Evolutionary conservation across 2,113 vertebrate species (phyloP).

Genomic region (Entelurus aequoreus): DNA sequence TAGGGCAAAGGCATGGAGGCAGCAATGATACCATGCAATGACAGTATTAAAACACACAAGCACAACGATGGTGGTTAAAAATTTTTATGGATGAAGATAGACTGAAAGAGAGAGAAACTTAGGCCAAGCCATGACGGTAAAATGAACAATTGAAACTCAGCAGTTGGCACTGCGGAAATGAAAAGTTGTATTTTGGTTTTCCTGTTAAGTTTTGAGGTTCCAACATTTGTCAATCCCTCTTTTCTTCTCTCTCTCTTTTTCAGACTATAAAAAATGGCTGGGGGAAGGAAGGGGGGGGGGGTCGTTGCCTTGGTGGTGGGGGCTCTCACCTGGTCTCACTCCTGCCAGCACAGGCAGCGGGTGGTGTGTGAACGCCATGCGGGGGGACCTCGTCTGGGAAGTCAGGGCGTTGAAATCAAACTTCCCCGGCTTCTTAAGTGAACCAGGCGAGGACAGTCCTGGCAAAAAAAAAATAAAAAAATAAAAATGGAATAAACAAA

Average conservation of each 20-base stretch:
- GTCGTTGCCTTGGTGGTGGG: conserved; percentile 62
- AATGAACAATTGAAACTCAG: conserved; percentile 54
- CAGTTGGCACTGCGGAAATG: conserved; percentile 37
- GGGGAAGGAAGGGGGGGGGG: conserved; percentile 16
- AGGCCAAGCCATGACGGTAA: conserved; percentile 60
- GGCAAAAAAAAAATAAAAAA: conserved; percentile 63
- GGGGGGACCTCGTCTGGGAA: conserved; percentile 89
- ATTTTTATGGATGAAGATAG: conserved; percentile 60
- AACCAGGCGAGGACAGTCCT: conserved; percentile 88
- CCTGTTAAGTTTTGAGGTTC: conserved; percentile 25
- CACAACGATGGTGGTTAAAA: conserved; percentile 48
- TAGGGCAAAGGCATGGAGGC: conserved; percentile 47
- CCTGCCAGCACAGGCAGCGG: conserved; percentile 95
- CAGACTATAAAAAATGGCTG: conserved; percentile 32
- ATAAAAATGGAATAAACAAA: conserved; percentile 2
- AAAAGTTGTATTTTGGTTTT: conserved; percentile 32
- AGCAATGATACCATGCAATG: conserved; percentile 57
- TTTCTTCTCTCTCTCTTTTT: conserved; percentile 71
- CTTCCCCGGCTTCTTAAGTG: conserved; percentile 97
- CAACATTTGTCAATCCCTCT: conserved; percentile 44
- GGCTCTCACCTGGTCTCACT: conserved; percentile 94
- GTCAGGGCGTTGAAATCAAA: conserved; percentile 93
- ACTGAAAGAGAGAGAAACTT: conserved; percentile 64
- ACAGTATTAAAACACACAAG: conserved; percentile 57
- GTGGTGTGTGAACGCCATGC: conserved; percentile 97